A percentile compares a stretch with the other conserved stretches of the same genome.
phyloP scores from a whole-genome alignment of 2,113 vertebrate genomes.

The Eleginops maclovinus region DNA sequence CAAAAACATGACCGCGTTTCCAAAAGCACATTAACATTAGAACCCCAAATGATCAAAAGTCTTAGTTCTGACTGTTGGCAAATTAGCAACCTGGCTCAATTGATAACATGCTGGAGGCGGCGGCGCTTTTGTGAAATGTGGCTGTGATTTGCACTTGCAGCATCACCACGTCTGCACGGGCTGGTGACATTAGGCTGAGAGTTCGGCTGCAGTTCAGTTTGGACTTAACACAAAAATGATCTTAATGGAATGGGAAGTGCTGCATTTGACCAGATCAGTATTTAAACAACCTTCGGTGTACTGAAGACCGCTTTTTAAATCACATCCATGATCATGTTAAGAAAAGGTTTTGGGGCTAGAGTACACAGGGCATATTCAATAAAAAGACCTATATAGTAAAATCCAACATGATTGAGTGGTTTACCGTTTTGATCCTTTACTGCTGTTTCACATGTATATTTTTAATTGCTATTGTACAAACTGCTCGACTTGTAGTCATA shows the following conservation, averaged over 20 bases:
- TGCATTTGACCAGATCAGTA: conserved; percentile 63
- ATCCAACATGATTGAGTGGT: conserved; percentile 64
- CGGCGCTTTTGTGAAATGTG: conserved; percentile 20
- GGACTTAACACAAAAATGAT: background rate
- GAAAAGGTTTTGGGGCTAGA: conserved; percentile 42
- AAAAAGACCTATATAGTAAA: conserved; percentile 76
- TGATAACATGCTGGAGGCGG: background rate
- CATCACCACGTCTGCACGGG: background rate
- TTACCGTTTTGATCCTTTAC: conserved; percentile 60
- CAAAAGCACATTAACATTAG: conserved; percentile 16
- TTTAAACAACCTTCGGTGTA: conserved; percentile 56
- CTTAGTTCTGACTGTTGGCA: background rate
- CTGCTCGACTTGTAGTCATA: conserved; percentile 47
- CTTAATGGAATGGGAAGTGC: conserved; percentile 15
- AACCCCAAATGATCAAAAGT: background rate
- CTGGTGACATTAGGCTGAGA: no score
- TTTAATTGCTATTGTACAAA: conserved; percentile 49
- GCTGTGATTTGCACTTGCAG: background rate
- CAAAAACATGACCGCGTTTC: conserved; percentile 3
- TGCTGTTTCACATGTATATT: conserved; percentile 45
- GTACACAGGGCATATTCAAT: conserved; percentile 71
- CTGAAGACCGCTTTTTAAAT: conserved; percentile 33
- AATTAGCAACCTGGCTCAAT: background rate
- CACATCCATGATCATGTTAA: conserved; percentile 46
- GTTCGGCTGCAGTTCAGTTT: conserved; percentile 22